Base-by-base conservation (phyloP, 2,888 invertebrate species). In the Ischnus inquisitorius region DNA sequence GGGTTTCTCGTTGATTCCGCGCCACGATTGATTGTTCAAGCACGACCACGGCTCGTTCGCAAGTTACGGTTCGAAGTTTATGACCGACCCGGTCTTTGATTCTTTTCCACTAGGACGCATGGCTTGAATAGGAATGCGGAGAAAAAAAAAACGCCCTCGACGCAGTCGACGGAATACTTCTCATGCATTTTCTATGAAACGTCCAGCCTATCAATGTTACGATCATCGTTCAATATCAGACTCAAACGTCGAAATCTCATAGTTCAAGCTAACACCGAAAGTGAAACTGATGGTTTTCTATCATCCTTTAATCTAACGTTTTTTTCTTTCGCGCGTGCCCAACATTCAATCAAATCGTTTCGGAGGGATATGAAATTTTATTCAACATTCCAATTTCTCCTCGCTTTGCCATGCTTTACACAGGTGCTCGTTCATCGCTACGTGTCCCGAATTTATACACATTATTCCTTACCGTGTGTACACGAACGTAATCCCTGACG, bases 11-110 rank as follows among this genome's bases (percentile, higher is more conserved):
- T 57, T 54, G 48, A 67, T 48, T 67, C 57, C 57, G 34, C 60
- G 19, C 43, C 39, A 67, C 64, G 71, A 82, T 77, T 82, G 77
- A 82, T 82, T 46, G 71, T 60, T 60, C 57, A 48, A 65, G 39
- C 34, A 51, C 72, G 57, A 77, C 28, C 64, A 22, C 39, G 34
- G 25, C 51, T 25, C 65, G 64, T 54, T 71, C 71, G 68, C 22
- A 69, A 54, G 48, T 69, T 22, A 69, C 41, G 67, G 71, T 71
- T 51, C 72, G 22, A 48, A 72, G 39, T n/a, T 77, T 65, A 43
- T 46, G 68, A 14, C 64, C 39, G 19, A 25, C 54, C 43, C 69
- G 34, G 28, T 65, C 54, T 54, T 79, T 67, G 41, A 65, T 25
- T 57, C 54, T 34, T 14, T 25, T 16, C 12, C 22, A 12, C 3